phyloP scores from a whole-genome alignment of 2,113 vertebrate genomes.

The Festucalex cinctus region DNA sequence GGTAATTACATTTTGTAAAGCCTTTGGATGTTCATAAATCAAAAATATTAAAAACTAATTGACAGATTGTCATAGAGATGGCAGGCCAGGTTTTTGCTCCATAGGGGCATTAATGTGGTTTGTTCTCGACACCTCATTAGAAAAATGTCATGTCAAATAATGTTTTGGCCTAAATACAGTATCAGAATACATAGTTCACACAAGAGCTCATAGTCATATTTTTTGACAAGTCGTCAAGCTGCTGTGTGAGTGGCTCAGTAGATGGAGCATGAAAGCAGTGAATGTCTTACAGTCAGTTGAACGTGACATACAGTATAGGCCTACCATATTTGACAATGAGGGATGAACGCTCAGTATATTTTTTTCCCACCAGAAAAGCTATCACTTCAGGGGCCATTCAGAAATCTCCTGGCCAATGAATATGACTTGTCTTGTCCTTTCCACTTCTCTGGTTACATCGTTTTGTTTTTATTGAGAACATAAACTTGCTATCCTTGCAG shows the following conservation, averaged over 20 bases:
- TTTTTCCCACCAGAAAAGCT: conserved; percentile 47
- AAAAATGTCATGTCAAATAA: not conserved
- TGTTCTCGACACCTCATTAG: not conserved
- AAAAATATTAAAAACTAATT: conserved; percentile 3
- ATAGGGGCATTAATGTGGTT: not conserved
- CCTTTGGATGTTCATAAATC: conserved; percentile 5
- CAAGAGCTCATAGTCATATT: not conserved
- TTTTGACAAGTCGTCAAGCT: not conserved
- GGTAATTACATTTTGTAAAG: not conserved
- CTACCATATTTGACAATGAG: conserved; percentile 47
- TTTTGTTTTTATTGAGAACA: conserved; percentile 37
- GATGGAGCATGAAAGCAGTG: conserved; percentile 30
- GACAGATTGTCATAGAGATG: not conserved
- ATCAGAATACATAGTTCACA: not conserved
- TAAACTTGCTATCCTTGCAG: conserved; percentile 60
- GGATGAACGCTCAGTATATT: conserved; percentile 49
- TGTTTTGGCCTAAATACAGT: not conserved
- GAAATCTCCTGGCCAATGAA: conserved; percentile 30
- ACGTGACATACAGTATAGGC: too few species aligned
- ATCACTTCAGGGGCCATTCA: conserved; percentile 34
- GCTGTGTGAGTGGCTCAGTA: not conserved
- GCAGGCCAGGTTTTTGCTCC: not conserved
- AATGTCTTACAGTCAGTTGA: conserved; percentile 18
- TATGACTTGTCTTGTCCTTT: conserved; percentile 16
- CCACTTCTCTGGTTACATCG: conserved; percentile 54